Conservation (phyloP, 2,113 vertebrate genomes). For the Melospiza georgiana region DNA sequence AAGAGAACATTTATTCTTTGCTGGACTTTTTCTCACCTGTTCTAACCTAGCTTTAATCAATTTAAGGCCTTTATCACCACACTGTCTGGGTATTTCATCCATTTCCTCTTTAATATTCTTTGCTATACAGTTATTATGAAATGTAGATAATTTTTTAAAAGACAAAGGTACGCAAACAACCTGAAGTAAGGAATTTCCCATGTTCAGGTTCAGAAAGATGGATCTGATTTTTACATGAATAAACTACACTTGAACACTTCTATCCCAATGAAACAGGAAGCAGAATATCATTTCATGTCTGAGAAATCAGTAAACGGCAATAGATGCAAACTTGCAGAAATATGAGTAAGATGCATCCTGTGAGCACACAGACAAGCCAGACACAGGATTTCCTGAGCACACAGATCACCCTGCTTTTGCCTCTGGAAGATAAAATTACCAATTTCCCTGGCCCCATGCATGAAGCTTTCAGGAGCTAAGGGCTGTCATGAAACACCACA, state of each 20-base stretch:
- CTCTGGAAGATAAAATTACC: slow-evolving; percentile 46
- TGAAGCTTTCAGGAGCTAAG: slow-evolving; percentile 34
- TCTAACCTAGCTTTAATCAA: background rate
- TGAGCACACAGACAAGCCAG: slow-evolving; percentile 14
- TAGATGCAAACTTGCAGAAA: background rate
- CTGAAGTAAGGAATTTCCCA: background rate
- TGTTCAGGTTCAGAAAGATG: background rate
- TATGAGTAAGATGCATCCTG: background rate
- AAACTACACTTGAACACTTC: background rate
- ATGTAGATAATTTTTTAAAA: background rate
- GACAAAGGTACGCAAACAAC: background rate
- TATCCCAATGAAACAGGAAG: background rate
- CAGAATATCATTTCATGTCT: background rate
- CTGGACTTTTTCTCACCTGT: background rate
- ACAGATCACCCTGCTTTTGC: slow-evolving; percentile 25
- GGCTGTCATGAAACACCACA: background rate
- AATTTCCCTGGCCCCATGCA: slow-evolving; percentile 17
- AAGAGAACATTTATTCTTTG: background rate
- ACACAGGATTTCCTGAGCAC: slow-evolving; percentile 6
- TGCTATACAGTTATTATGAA: background rate
- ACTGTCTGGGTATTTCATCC: background rate
- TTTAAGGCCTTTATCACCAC: background rate
- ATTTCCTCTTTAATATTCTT: background rate
- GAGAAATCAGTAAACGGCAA: background rate
- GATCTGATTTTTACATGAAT: background rate